phyloP scores from a whole-genome alignment of 2,797 vertebrate genomes.

The Falco peregrinus region DNA sequence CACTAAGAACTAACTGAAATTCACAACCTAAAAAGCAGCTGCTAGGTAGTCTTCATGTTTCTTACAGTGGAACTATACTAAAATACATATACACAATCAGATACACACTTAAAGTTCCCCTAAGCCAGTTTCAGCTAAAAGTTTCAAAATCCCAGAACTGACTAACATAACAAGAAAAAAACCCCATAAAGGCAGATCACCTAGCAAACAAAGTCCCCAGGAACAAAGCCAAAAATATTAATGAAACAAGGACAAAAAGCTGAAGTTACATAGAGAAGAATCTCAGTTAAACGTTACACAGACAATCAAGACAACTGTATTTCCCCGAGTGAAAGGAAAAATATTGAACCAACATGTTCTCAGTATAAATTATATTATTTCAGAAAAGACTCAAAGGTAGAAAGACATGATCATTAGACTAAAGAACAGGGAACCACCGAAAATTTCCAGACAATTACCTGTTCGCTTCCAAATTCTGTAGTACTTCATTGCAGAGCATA shows the following conservation, averaged over 20 bases:
- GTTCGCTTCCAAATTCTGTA: slow-evolving; percentile 71
- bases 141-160: neutral
- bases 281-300: neutral
- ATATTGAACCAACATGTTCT: neutral
- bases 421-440: neutral
- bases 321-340: neutral
- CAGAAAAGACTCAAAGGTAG: neutral
- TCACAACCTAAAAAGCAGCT: neutral
- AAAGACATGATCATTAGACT: neutral
- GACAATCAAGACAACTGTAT: neutral
- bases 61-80: neutral
- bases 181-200: neutral
- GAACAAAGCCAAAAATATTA: neutral
- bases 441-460: slow-evolving; percentile 75
- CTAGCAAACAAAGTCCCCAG: neutral
- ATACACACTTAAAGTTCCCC: neutral
- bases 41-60: neutral
- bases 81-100: neutral
- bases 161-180: neutral
- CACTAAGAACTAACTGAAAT: neutral
- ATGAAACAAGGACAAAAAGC: neutral
- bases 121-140: neutral
- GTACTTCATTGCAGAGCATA: slow-evolving; percentile 54
- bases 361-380: neutral
- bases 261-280: neutral